Conservation (phyloP, 2,888 invertebrate species). For the Erpobdella octoculata region DNA sequence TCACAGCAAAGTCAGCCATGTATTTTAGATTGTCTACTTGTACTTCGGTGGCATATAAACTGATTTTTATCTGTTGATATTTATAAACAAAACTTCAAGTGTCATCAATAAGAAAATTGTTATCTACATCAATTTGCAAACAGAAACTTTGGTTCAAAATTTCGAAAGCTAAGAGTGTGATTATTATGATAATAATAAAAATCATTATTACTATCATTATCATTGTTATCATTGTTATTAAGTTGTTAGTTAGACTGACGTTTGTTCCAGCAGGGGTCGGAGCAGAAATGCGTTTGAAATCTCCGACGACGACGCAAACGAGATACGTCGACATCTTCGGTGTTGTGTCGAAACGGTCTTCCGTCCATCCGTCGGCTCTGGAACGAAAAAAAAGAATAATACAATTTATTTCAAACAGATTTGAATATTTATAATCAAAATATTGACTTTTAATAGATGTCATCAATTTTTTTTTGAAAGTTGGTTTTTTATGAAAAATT, state of each 20-base stretch:
- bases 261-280: background rate
- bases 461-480: background rate
- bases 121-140: background rate
- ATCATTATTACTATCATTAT: background rate
- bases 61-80: background rate
- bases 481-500: too few species aligned
- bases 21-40: background rate
- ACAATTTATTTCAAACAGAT: background rate
- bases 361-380: slow-evolving; percentile 31
- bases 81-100: background rate
- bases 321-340: slow-evolving; percentile 34
- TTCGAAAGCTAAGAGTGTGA: background rate
- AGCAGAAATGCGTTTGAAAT: slow-evolving; percentile 16
- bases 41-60: slow-evolving; percentile 3
- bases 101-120: background rate
- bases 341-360: slow-evolving; percentile 31
- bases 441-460: background rate
- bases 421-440: background rate
- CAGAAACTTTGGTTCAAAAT: too few species aligned
- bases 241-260: background rate
- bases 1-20: slow-evolving; percentile 21
- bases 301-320: slow-evolving; percentile 33
- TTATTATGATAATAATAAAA: background rate
- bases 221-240: background rate
- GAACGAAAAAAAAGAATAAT: background rate